Evolutionary conservation across 1,140 invertebrate genomes (phyloP).

Genomic region (Bombus huntii): DNA sequence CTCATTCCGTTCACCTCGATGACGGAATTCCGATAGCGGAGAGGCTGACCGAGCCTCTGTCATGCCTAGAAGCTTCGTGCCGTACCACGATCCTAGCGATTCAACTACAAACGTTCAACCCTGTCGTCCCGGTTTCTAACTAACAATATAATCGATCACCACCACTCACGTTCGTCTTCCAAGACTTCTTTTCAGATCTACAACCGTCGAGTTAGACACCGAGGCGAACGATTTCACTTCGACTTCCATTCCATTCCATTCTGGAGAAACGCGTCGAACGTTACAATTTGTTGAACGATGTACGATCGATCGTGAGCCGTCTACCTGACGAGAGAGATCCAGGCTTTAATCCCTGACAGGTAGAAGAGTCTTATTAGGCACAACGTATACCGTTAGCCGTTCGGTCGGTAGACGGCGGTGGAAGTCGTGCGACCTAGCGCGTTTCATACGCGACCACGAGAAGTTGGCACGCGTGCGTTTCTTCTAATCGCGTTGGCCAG

Average conservation of each 20-base stretch:
- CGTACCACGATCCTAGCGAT: background rate
- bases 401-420: background rate
- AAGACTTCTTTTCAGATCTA: background rate
- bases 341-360: constrained; percentile 14
- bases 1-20: constrained; percentile 65
- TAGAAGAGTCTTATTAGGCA: constrained; percentile 45
- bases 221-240: constrained; percentile 4
- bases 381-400: constrained; percentile 56
- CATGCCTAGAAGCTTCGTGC: background rate
- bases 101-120: background rate
- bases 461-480: background rate
- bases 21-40: constrained; percentile 53
- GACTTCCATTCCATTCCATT: background rate
- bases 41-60: background rate
- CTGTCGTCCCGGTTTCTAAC: background rate
- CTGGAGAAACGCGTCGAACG: background rate
- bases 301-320: constrained; percentile 39
- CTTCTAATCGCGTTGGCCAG: background rate
- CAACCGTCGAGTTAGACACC: background rate
- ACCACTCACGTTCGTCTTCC: background rate
- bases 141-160: background rate
- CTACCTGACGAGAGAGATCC: background rate
- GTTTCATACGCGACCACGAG: background rate
- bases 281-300: constrained; percentile 35
- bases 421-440: constrained; percentile 8